Base-by-base conservation (phyloP, 2,113 vertebrate species). In the Corapipo altera region DNA sequence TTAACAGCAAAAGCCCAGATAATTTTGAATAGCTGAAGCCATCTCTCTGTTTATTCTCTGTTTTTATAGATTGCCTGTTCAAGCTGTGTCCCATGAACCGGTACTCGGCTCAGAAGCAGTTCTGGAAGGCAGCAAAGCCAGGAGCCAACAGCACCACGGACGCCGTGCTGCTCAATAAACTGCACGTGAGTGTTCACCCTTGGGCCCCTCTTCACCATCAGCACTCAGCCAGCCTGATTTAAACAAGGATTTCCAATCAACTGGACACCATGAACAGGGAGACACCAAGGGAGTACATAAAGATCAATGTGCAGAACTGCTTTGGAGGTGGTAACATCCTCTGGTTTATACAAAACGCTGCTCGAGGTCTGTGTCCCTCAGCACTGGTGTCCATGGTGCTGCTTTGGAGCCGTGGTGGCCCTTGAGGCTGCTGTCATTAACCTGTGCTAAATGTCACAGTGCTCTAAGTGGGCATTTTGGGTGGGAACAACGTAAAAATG, bases 51-150 rank as follows among this genome's bases (percentile, higher is more conserved):
- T 27, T 88, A 17, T 80, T 73, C 57, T 28, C 12, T 90, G 12
- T 67, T 92, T 91, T 89, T 39, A 64, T 21, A 99, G 99, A 99
- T 95, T 99, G 99, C 98, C 99, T 99, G 88, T 99, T 99, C 97
- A 99, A 98, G 86, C 98, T 99, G 39, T 99, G 99, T 96, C 99
- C 99, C 46, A 99, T 99, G 99, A 99, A 99, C 97, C 98, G 99
- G 95, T 99, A 99, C 96, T 99, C 99, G 0, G 99, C 99, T 67
- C 99, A 99, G 93, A 99, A 99, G 96, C 99, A 99, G 97, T 99
- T 99, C 97, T 99, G 99, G 99, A 99, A 99, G 86, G 99, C 99
- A 5, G 99, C 99, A 7, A 99, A 99, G 93, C 99, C 99, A 0
- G 99, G 99, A 39, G 99, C 99, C 37, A 99, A 99, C 98, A 99